Evolutionary conservation across 2,113 vertebrate genomes (phyloP), one percentile per base, ranked within the genome.

Genomic region (Peromyscus leucopus): DNA sequence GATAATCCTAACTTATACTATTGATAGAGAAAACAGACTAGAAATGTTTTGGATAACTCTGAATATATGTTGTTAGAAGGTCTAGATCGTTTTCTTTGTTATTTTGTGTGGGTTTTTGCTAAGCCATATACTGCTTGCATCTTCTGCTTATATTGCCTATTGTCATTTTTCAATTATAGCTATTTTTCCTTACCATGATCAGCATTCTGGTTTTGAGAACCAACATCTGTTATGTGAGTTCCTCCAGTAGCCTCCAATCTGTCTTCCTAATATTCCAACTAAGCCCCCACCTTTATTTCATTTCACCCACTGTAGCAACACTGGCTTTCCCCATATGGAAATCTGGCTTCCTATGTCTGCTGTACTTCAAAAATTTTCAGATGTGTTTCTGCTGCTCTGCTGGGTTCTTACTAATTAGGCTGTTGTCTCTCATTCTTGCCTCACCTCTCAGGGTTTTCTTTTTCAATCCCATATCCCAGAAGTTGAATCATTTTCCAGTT

Each of bases 1-100:
- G 31, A 79, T 96, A 42, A 75, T 76, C 97, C 97, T 88, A 92
- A 67, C n/a, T 88, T 96, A 6, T 78, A 22, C 39, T 36, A 16
- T 89, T 28, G 17, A 87, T 88, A 71, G 48, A 31, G 7, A 84
- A 92, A 86, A 65, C 63, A 57, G 80, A 93, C 12, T 21, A 69
- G 48, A 91, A 83, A 87, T 33, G 63, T 13, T 86, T 88, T 33
- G 6, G 5, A 3, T 90, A 85, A 36, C 91, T 94, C 61, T 96
- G 36, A 84, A n/a, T 91, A 10, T 78, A 80, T 16, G 5, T 84
- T 39, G 31, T 90, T 95, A 57, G 33, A 79, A 57, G 33, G 42
- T 90, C 13, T 59, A 22, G 1, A 57, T 67, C 51, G 94, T 76
- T 48, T 87, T 87, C 55, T 90, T 78, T 51, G 26, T 86, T 46